These are phyloP conservation scores for Limnephilus marmoratus DNA, from an alignment of 2,888 invertebrate genomes.

Conservation along the genomic window DNA sequence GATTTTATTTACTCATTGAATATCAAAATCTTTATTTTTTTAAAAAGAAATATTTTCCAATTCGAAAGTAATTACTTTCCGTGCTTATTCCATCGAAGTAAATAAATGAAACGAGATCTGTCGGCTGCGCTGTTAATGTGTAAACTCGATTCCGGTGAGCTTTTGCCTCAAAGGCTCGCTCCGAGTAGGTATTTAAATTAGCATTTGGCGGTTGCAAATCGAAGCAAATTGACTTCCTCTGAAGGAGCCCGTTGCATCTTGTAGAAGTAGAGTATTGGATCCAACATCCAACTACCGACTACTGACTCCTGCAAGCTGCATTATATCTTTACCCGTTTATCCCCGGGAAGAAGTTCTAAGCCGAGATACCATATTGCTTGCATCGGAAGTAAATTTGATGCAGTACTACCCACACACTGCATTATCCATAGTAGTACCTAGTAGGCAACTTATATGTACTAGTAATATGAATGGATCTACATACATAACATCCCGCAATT, in stretches of 20 bases:
- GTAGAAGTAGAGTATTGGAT: conserved; percentile 40
- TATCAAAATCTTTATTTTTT: conserved; percentile 10
- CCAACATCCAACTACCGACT: background rate
- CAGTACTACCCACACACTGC: background rate
- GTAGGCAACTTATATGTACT: background rate
- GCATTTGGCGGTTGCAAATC: conserved; percentile 60
- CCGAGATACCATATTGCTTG: conserved; percentile 32
- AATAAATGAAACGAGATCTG: conserved; percentile 51
- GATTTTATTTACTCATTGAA: background rate
- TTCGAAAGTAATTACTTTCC: conserved; percentile 44
- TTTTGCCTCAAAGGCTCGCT: conserved; percentile 53
- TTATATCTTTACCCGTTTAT: background rate
- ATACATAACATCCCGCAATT: background rate
- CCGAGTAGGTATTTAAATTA: conserved; percentile 57
- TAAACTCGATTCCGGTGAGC: conserved; percentile 42
- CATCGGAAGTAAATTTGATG: conserved; percentile 37
- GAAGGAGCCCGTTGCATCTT: conserved; percentile 49
- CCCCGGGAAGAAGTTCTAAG: background rate
- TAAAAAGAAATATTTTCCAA: conserved; percentile 30
- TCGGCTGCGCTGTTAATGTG: conserved; percentile 20
- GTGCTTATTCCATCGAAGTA: conserved; percentile 47
- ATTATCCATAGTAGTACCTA: background rate
- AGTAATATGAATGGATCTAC: background rate
- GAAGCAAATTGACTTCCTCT: conserved; percentile 61
- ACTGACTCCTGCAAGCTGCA: background rate